Base-by-base conservation (phyloP, 2,113 vertebrate species). In the Ranitomeya imitator region DNA sequence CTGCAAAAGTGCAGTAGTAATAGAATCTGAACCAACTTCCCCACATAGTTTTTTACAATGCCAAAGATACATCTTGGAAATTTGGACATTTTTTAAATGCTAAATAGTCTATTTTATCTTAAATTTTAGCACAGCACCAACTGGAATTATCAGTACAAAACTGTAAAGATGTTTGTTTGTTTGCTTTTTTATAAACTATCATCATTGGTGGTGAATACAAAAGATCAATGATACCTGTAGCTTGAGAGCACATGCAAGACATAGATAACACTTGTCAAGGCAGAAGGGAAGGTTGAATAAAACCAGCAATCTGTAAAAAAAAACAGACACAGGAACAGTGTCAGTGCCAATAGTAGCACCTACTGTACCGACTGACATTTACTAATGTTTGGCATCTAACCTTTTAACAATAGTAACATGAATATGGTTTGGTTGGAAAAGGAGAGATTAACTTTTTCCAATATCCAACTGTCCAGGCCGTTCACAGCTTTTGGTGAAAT, bases 251-350 rank as follows among this genome's bases (percentile, higher is more conserved):
- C 31, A 21, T 88, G 80, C 6, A 88, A 21, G n/a, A 88, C 54
- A 59, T 78, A 88, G 51, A 88, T 83, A 15, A 84, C 71, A 78
- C 87, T 88, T 76, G 87, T 88, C 45, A 83, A 67, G 60, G 59
- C 79, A 4, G 87, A 61, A 3, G 87, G 87, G 12, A 88, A 88
- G 16, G 87, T 88, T 6, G 80, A 52, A 37, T 78, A 88, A 88
- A 88, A 88, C 87, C 87, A 88, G 69, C 67, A 77, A 14, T 78
- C 87, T 88, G 71, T 8, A 78, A 8, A 88, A 83, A 88, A 83
- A 88, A 52, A 61, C 12, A 12, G 26, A 23, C 4, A 21, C 0
- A 69, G 63, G 60, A 54, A 11, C 26, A 15, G 9, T 15, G 23
- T 45, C 55, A 13, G 14, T 6, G 14, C 21, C 55, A n/a, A 37